Evolutionary conservation across 2,797 vertebrate species (phyloP), one percentile per base, ranked within the genome.

Genomic region (Xiphophorus birchmanni): DNA sequence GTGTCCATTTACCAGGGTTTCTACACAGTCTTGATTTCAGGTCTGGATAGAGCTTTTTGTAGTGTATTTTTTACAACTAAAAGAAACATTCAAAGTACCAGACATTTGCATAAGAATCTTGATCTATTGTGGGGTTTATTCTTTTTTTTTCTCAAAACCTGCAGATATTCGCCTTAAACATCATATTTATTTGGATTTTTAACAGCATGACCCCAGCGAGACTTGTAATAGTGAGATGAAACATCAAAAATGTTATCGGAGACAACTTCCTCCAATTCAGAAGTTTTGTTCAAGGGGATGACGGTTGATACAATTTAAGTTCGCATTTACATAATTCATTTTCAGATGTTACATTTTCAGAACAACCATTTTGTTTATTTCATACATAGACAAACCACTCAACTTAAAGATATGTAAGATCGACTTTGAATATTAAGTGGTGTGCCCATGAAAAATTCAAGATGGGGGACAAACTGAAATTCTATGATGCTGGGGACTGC

Each of bases 381-480:
- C 18, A 69, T 23, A 5, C 26, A 44, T n/a, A 3, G 42, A 72
- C 11, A 45, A 44, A 29, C 8, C 9, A 40, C 11, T 40, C 69
- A 29, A 29, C 12, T 7, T 26, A 44, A n/a, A 67, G 65, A 3
- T 23, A 12, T 40, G 29, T 32, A 63, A 32, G 3, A 40, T 67
- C 3, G 2, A 44, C 67, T 67, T 13, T 74, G 17, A 73, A 58
- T 40, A 56, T 17, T 56, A 42, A 17, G 1, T 74, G 29, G 17
- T 32, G 23, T 35, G 47, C 23, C 13, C 56, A 72, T 0, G 6
- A 29, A n/a, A 9, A 73, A 65, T 71, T 86, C 17, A 71, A 74
- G 32, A 76, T 82, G 44, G 65, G 65, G 69, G 82, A 76, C n/a
- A 80, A 82, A 82, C 73, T 74, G 78, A 87, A 88, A 87, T 76